Percentiles rank a stretch among this genome's conserved stretches.
These are phyloP conservation scores for Heliopora coerulea DNA, from an alignment of 92 coral and sea anemone species.

Conservation along the genomic window DNA sequence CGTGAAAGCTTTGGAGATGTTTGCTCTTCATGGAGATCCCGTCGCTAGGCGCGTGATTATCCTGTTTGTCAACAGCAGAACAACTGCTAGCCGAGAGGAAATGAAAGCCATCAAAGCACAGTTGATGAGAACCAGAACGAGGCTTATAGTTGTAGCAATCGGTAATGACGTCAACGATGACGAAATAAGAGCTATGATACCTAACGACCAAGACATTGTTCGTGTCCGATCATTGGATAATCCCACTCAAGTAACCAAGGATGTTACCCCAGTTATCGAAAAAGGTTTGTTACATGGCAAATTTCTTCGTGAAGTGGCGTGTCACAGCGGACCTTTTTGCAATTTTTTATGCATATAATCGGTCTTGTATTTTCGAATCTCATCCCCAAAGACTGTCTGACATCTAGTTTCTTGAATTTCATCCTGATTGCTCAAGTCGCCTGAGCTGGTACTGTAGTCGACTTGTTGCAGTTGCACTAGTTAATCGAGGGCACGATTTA, in stretches of 20 bases:
- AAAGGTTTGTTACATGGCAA: constrained; percentile 24
- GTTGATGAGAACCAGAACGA: constrained; percentile 45
- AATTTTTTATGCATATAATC: too few species aligned
- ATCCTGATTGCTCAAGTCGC: too few species aligned
- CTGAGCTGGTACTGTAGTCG: too few species aligned
- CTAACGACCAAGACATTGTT: constrained; percentile 39
- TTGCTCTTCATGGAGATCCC: constrained; percentile 15
- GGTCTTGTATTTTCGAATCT: too few species aligned
- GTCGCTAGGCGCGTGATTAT: constrained; percentile 18
- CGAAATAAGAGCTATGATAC: constrained; percentile 33
- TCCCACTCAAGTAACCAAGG: not conserved
- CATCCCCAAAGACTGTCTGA: too few species aligned
- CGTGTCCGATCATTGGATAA: constrained; percentile 47
- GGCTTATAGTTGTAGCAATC: constrained; percentile 49
- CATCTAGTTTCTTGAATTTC: too few species aligned
- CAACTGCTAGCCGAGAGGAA: constrained; percentile 1
- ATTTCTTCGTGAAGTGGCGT: too few species aligned
- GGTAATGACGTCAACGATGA: constrained; percentile 39
- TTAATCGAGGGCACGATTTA: too few species aligned
- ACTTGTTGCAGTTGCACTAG: too few species aligned
- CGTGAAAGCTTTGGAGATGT: constrained; percentile 19
- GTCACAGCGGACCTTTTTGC: too few species aligned
- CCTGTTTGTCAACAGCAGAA: constrained; percentile 10
- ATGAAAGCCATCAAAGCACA: constrained; percentile 40
- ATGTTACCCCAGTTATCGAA: constrained; percentile 11